Evolutionary conservation across 2,888 invertebrate species (phyloP).

Genomic region (Cryptus armator): DNA sequence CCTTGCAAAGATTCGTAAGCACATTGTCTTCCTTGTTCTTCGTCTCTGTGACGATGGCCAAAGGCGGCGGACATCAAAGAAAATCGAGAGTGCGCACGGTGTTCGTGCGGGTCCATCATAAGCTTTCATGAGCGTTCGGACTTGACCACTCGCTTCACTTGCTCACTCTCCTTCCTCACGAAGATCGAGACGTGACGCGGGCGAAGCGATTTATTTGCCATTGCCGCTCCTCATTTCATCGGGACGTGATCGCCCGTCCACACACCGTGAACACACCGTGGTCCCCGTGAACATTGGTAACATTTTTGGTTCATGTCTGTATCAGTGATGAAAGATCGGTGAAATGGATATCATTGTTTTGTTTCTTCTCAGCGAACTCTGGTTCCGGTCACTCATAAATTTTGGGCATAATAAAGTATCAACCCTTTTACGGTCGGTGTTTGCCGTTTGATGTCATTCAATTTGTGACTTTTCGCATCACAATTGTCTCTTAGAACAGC

Average conservation of each 20-base stretch:
- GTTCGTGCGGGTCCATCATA: slow-evolving; percentile 83
- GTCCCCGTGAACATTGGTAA: slow-evolving; percentile 44
- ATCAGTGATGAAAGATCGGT: slow-evolving; percentile 48
- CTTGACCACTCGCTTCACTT: slow-evolving; percentile 72
- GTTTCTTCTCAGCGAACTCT: slow-evolving; percentile 10
- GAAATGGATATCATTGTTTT: slow-evolving; percentile 24
- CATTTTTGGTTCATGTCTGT: slow-evolving; percentile 38
- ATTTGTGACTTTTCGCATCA: not conserved
- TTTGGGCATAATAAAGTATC: slow-evolving; percentile 7
- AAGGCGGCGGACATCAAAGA: slow-evolving; percentile 83
- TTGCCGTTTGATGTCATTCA: not conserved
- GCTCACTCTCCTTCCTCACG: slow-evolving; percentile 67
- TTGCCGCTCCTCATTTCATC: slow-evolving; percentile 84
- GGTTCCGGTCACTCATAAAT: slow-evolving; percentile 37
- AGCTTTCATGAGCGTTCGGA: slow-evolving; percentile 82
- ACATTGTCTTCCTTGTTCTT: slow-evolving; percentile 31
- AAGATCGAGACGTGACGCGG: slow-evolving; percentile 83
- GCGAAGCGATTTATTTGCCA: slow-evolving; percentile 85
- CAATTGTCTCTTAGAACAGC: not conserved
- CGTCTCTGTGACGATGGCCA: slow-evolving; percentile 70
- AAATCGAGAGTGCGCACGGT: slow-evolving; percentile 73
- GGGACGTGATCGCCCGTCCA: slow-evolving; percentile 79
- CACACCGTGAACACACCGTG: slow-evolving; percentile 30
- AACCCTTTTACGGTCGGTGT: not conserved
- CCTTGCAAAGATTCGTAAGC: slow-evolving; percentile 18